Conservation (phyloP, 2,113 vertebrate species). For the Forbesichthys papilliferus region DNA sequence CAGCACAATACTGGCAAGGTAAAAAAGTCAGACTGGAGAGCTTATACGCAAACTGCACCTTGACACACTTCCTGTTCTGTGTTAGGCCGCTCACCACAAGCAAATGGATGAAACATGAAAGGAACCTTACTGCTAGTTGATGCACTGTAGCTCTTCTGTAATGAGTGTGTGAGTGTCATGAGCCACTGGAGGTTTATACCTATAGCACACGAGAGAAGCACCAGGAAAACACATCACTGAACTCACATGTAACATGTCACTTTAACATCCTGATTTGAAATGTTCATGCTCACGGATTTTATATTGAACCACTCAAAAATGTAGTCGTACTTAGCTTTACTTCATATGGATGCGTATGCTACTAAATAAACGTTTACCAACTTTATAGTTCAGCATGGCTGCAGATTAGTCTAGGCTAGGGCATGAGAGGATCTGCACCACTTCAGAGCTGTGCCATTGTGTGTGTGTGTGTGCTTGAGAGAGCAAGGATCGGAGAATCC, state of each 20-base stretch:
- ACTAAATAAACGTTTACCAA: too few species aligned
- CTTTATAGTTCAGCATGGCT: too few species aligned
- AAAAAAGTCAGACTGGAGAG: constrained; percentile 22
- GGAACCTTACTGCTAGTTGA: constrained; percentile 30
- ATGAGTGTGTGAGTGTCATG: constrained; percentile 57
- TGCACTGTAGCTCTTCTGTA: constrained; percentile 28
- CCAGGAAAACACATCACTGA: constrained; percentile 59
- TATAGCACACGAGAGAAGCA: constrained; percentile 39
- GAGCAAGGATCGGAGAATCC: too few species aligned
- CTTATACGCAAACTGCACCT: constrained; percentile 25
- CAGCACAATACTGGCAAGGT: constrained; percentile 9
- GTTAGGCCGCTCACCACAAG: constrained; percentile 17
- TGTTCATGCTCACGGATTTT: background rate
- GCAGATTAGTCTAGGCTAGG: too few species aligned
- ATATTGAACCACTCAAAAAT: background rate
- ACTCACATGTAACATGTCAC: background rate
- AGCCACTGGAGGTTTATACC: constrained; percentile 38
- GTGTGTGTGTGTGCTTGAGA: too few species aligned
- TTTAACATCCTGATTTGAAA: too few species aligned
- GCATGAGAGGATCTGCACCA: too few species aligned
- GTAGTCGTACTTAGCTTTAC: too few species aligned
- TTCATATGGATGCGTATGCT: too few species aligned
- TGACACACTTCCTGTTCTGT: constrained; percentile 28
- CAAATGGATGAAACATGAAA: constrained; percentile 26
- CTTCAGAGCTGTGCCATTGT: too few species aligned